phyloP scores from a whole-genome alignment of 2,888 invertebrate species.

The Drosophila kanekoi region DNA sequence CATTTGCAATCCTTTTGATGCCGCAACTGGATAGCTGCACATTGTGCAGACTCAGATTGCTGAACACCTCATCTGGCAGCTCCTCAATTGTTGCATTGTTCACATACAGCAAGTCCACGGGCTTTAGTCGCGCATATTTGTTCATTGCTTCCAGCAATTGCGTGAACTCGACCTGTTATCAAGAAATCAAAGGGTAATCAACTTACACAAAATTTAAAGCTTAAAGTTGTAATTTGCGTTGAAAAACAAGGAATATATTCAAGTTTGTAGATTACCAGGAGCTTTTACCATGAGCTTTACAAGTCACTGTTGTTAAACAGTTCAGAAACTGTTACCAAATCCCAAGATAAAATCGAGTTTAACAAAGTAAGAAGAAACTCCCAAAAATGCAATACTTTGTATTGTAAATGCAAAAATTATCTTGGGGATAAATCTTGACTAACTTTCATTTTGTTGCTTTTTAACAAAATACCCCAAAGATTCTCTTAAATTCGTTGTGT shows the following conservation, averaged over 20 bases:
- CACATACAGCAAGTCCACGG: constrained; percentile 93
- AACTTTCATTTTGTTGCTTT: too few species aligned
- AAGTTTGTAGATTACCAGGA: neutral
- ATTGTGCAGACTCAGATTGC: constrained; percentile 91
- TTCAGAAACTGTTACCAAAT: too few species aligned
- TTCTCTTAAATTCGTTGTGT: neutral
- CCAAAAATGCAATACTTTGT: neutral
- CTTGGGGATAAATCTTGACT: neutral
- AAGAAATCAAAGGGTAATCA: too few species aligned
- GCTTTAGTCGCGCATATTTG: constrained; percentile 88
- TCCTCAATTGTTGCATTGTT: constrained; percentile 93
- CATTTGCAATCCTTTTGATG: constrained; percentile 89
- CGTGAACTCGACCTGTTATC: constrained; percentile 89
- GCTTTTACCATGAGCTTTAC: neutral
- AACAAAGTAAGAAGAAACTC: too few species aligned
- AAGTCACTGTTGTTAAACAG: too few species aligned
- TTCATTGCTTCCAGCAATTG: constrained; percentile 91
- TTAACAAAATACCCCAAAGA: too few species aligned
- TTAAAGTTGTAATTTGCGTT: too few species aligned
- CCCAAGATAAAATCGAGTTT: too few species aligned
- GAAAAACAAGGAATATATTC: too few species aligned
- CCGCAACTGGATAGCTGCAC: constrained; percentile 94
- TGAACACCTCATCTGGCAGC: constrained; percentile 89
- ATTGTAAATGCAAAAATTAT: neutral
- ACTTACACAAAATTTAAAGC: too few species aligned